Conservation (phyloP, 2,113 vertebrate species). For the Chamaea fasciata region DNA sequence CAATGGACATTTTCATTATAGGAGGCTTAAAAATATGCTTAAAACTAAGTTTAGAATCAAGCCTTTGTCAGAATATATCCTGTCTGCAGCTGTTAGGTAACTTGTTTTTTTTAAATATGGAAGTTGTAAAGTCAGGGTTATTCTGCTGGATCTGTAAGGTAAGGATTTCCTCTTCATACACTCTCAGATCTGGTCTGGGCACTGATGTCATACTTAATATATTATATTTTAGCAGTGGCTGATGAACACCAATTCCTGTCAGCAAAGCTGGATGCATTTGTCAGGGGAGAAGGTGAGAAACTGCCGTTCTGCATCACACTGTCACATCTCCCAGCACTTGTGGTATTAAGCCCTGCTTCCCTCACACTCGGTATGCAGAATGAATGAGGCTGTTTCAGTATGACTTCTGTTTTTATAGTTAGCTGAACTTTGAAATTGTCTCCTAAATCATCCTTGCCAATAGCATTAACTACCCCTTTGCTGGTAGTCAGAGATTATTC, state of each 20-base stretch:
- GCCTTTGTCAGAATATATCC: background rate
- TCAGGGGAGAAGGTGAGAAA: background rate
- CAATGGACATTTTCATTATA: background rate
- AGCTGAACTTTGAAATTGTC: slow-evolving; percentile 37
- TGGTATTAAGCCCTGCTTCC: background rate
- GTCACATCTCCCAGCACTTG: background rate
- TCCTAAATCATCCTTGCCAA: slow-evolving; percentile 54
- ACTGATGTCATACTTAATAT: background rate
- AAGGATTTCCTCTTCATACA: background rate
- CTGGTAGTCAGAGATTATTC: slow-evolving; percentile 54
- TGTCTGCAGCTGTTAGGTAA: background rate
- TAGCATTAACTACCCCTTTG: slow-evolving; percentile 43
- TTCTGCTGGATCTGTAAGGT: background rate
- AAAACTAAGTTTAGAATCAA: background rate
- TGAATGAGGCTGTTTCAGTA: background rate
- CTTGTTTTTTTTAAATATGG: background rate
- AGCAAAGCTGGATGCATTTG: background rate
- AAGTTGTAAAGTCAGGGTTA: background rate
- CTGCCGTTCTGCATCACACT: background rate
- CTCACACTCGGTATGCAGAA: background rate
- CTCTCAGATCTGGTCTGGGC: background rate
- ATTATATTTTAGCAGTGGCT: background rate
- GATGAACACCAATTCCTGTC: background rate
- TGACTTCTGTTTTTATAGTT: slow-evolving; percentile 51
- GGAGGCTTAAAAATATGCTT: background rate